phyloP scores from a whole-genome alignment of 1,140 invertebrate genomes.

The Cardiocondyla obscurior region DNA sequence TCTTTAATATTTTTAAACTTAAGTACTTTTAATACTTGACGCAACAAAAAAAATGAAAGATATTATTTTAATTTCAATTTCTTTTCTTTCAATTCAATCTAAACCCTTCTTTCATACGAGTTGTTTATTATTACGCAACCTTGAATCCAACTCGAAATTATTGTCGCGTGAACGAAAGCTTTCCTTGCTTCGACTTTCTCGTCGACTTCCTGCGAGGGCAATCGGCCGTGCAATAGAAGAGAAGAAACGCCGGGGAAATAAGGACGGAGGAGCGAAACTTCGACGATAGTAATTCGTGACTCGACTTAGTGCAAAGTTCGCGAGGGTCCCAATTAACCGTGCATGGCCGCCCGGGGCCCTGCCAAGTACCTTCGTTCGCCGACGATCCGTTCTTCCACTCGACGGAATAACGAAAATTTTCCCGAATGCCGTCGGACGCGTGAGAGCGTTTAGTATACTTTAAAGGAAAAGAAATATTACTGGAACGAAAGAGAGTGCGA shows the following conservation, averaged over 20 bases:
- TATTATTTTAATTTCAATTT: not conserved
- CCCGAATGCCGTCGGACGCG: conserved; percentile 27
- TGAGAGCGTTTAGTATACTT: conserved; percentile 40
- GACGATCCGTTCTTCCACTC: conserved; percentile 50
- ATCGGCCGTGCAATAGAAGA: conserved; percentile 54
- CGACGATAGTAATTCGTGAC: conserved; percentile 71
- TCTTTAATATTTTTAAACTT: too few relatives aligned
- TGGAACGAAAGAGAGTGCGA: not conserved
- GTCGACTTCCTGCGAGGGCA: conserved; percentile 55
- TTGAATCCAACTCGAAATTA: conserved; percentile 63
- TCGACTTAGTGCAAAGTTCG: conserved; percentile 66
- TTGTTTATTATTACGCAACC: conserved; percentile 44
- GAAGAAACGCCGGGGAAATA: conserved; percentile 27
- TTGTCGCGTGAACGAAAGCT: conserved; percentile 60
- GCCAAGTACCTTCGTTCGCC: conserved; percentile 23
- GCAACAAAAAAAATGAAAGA: not conserved
- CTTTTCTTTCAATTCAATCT: not conserved
- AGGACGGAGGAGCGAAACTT: conserved; percentile 63
- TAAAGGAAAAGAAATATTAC: conserved; percentile 39
- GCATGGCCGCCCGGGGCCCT: conserved; percentile 60
- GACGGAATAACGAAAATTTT: conserved; percentile 55
- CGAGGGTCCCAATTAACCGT: conserved; percentile 72
- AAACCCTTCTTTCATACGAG: not conserved
- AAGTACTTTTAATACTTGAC: too few relatives aligned
- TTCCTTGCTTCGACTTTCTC: conserved; percentile 61